Conservation (phyloP, 2,797 vertebrate genomes). For the Ptychobarbus kaznakovi region DNA sequence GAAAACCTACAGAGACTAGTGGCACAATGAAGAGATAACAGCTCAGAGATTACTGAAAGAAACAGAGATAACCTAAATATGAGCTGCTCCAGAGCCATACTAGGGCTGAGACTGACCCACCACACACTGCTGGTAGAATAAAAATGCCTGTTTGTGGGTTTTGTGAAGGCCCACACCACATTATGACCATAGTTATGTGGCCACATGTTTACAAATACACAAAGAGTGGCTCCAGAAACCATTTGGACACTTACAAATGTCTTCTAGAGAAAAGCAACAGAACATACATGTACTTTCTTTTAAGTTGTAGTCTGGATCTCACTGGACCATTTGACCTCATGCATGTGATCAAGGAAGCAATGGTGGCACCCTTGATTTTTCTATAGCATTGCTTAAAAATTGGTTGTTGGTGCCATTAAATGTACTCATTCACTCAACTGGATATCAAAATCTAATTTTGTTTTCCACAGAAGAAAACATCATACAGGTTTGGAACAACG, state of each 20-base stretch:
- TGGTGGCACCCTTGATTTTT: not conserved
- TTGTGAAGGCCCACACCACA: too few relatives aligned
- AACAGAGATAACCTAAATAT: conserved; percentile 46
- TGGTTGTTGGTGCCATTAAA: too few relatives aligned
- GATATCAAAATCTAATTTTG: not conserved
- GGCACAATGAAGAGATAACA: conserved; percentile 57
- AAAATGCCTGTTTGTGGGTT: not conserved
- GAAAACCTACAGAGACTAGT: conserved; percentile 37
- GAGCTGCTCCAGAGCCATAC: conserved; percentile 43
- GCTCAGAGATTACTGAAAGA: conserved; percentile 52
- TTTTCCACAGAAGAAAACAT: not conserved
- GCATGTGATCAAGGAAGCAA: not conserved
- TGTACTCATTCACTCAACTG: not conserved
- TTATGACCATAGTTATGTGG: not conserved
- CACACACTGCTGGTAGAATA: not conserved
- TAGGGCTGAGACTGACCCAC: not conserved
- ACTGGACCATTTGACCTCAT: not conserved
- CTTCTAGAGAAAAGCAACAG: not conserved
- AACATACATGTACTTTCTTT: not conserved
- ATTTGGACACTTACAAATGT: not conserved
- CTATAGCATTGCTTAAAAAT: not conserved
- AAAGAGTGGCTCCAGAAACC: not conserved
- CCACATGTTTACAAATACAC: not conserved
- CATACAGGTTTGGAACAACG: not conserved
- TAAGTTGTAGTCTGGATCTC: not conserved